Base-by-base conservation (phyloP, 2,113 vertebrate genomes). In the Mohoua ochrocephala region DNA sequence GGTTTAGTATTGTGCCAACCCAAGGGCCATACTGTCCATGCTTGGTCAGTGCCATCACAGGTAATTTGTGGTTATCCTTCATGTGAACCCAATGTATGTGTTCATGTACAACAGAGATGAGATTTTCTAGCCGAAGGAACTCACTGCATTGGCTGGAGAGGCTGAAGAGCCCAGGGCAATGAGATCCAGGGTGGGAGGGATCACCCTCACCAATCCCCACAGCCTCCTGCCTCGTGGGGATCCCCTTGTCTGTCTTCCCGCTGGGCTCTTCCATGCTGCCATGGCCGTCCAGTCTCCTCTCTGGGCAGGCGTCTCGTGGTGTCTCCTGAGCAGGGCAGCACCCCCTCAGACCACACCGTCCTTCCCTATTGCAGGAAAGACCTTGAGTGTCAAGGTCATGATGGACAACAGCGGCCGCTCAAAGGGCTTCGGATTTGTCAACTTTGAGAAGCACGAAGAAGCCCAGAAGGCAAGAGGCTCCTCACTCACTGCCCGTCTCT, bases 361-460 rank as follows among this genome's bases (percentile, higher is more conserved):
- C 60, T 82, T 45, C 63, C 54, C 52, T 56, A 0, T 44, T 91
- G 52, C 97, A 99, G 99, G 99, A 20, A 99, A 98, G 95, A 99
- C 98, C 0, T 95, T 99, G 53, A 99, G 99, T 68, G 99, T 99
- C 79, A 98, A 99, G 67, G 99, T 99, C 95, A 99, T 99, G 99
- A 98, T 97, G 81, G 99, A 99, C 61, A 98, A 81, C 57, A 89
- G 80, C 1, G 99, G 99, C 33, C 97, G 92, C 22, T 99, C 99
- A 0, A 98, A 98, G 92, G 99, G 99, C 78, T 99, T 99, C 2
- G 99, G 99, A 11, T 99, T 99, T 86, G 99, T 99, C 75, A 99
- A 99, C 97, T 99, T 98, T 30, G 98, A 98, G 88, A 99, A 98
- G 91, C 99, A 99, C 1, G 98, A 99, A 93, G 99, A 99, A 95